A percentile compares a stretch with the other conserved stretches of the same genome.
These are phyloP conservation scores for Chlorospingus semifuscus DNA, from an alignment of 2,797 vertebrate species.

Conservation along the genomic window DNA sequence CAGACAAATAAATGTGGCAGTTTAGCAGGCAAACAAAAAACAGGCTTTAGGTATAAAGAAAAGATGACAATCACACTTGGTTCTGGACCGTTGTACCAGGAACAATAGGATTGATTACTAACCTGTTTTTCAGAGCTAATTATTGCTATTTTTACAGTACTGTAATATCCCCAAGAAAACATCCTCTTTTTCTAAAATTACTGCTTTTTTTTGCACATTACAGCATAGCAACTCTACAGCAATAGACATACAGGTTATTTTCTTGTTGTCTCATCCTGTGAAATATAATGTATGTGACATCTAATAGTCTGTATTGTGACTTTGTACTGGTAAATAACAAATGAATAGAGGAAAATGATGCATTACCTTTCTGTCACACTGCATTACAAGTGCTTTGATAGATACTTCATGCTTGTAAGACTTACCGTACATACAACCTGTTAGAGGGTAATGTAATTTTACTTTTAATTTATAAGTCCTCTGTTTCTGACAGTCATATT, in stretches of 20 bases:
- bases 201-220: not conserved
- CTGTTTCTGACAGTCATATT: not conserved
- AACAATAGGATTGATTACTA: not conserved
- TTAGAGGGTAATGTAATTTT: not conserved
- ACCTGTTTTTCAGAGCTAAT: not conserved
- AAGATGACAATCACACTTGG: not conserved
- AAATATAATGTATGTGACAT: not conserved
- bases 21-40: not conserved
- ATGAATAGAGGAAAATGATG: not conserved
- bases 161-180: not conserved
- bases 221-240: not conserved
- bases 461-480: not conserved
- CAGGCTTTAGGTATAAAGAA: not conserved
- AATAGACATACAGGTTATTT: not conserved
- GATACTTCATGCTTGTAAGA: not conserved
- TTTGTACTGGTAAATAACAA: conserved; percentile 16
- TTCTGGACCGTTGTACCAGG: not conserved
- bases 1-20: not conserved
- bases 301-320: not conserved
- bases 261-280: not conserved
- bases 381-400: not conserved
- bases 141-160: not conserved
- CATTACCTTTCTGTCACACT: conserved; percentile 16
- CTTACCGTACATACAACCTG: accelerated
- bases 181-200: not conserved